These are phyloP conservation scores for Pantelozetes paolii DNA, from an alignment of 2,888 invertebrate species.

Conservation along the genomic window DNA sequence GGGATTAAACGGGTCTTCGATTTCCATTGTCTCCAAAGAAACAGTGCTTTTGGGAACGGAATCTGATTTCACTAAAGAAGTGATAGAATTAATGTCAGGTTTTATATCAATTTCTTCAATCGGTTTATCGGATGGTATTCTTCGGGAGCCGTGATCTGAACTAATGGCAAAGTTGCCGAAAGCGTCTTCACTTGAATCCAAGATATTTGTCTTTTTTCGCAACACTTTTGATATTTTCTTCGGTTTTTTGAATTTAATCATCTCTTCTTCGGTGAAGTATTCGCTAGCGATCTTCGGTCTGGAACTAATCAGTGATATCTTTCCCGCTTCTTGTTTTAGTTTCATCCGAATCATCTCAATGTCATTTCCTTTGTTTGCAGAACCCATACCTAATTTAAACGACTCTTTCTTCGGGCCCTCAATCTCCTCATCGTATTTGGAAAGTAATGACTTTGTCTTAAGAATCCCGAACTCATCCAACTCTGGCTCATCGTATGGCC, in stretches of 20 bases:
- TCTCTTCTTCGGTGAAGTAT: slow-evolving; percentile 78
- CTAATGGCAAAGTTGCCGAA: neutral
- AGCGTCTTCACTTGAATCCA: neutral
- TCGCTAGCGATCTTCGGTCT: slow-evolving; percentile 73
- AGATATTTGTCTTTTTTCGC: neutral
- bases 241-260: slow-evolving; percentile 54
- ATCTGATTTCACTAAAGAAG: slow-evolving; percentile 15
- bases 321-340: slow-evolving; percentile 51
- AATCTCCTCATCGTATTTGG: slow-evolving; percentile 93
- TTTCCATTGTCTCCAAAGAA: slow-evolving; percentile 16
- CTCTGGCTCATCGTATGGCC: slow-evolving; percentile 75
- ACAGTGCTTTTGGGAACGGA: neutral
- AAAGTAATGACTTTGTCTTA: slow-evolving; percentile 65
- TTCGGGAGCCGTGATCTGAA: slow-evolving; percentile 23
- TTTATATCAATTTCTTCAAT: slow-evolving; percentile 46
- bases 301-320: slow-evolving; percentile 67
- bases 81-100: neutral
- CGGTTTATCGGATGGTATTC: neutral
- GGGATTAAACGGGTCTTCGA: slow-evolving; percentile 47
- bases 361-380: neutral
- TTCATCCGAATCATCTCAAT: slow-evolving; percentile 49
- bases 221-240: slow-evolving; percentile 39
- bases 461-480: slow-evolving; percentile 58
- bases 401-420: slow-evolving; percentile 64
- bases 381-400: slow-evolving; percentile 69